phyloP scores from a whole-genome alignment of 2,113 vertebrate species.

The Pollimyrus isidori region DNA sequence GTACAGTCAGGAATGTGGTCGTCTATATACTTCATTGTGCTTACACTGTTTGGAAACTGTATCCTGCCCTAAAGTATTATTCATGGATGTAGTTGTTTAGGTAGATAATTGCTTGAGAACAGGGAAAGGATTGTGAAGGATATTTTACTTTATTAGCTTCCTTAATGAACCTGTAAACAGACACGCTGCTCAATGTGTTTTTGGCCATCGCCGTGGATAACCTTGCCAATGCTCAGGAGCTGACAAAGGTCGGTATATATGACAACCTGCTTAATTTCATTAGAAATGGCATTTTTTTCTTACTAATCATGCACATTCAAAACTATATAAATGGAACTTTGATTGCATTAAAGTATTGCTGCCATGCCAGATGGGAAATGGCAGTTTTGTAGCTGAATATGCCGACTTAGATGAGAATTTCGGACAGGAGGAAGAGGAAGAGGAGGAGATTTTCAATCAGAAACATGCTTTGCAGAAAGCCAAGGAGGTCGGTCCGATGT shows the following conservation, averaged over 20 bases:
- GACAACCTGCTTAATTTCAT: background rate
- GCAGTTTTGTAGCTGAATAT: background rate
- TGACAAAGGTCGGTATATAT: conserved; percentile 53
- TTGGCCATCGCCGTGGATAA: conserved; percentile 73
- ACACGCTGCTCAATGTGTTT: conserved; percentile 68
- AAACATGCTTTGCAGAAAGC: conserved; percentile 87
- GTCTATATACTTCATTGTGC: conserved; percentile 96
- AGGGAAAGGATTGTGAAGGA: background rate
- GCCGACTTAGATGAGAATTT: conserved; percentile 11
- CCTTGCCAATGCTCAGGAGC: conserved; percentile 66
- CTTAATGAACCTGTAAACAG: conserved; percentile 51
- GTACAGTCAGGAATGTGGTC: conserved; percentile 98
- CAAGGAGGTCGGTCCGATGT: conserved; percentile 93
- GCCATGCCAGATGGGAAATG: background rate
- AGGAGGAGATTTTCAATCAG: conserved; percentile 94
- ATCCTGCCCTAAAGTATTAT: conserved; percentile 63
- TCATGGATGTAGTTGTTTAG: background rate
- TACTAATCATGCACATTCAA: background rate
- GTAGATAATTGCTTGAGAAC: background rate
- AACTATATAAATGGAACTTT: background rate
- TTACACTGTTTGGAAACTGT: conserved; percentile 98
- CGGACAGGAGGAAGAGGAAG: conserved; percentile 89
- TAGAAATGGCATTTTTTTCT: background rate
- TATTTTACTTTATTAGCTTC: background rate
- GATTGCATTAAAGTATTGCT: background rate